Evolutionary conservation across 2,888 invertebrate genomes (phyloP), one percentile per base, ranked within the genome.

Genomic region (Erebia aethiops): DNA sequence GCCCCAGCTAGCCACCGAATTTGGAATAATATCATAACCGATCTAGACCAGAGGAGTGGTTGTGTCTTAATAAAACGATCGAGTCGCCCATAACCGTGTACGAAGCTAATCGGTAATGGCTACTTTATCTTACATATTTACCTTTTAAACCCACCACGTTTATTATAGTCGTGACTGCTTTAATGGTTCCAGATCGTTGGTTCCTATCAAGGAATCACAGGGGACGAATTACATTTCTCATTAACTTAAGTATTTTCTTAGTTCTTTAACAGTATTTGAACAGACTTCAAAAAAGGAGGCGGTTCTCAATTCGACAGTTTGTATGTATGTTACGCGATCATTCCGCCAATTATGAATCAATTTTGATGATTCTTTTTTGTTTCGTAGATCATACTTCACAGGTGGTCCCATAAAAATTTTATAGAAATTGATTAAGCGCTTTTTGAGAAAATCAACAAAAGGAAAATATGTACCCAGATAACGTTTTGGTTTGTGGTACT

Each of bases 101-200:
- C 71, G 73, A 71, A 73, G 71, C 73, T 73, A 71, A 73, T 73
- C 71, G 69, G 51, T 73, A 73, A 73, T 71, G 68, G 65, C 61
- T 62, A 66, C 66, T 46, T 67, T 71, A 67, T 67, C 67, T 54
- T 58, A 58, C 46, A 57, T 58, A 49, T 60, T 49, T 67, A 14
- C 46, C 58, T 60, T 57, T 58, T 58, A 49, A 57, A 58, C 56
- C 67, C 56, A 49, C 46, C 46, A 18, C 62, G 57, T 66, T 66
- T 56, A 46, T 66, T 66, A 66, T 16, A 57, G 21, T 66, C 66
- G 66, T 66, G 66, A 66, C 62, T 21, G 14, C 35, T 62, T 21
- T 62, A 49, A 49, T 26, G 62, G 62, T 46, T 62, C 18, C 49
- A 49, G 46, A 62, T 62, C 62, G 62, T 62, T 49, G 62, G 49